Conservation (phyloP, 1,140 invertebrate species). For the Aphidius gifuensis region DNA sequence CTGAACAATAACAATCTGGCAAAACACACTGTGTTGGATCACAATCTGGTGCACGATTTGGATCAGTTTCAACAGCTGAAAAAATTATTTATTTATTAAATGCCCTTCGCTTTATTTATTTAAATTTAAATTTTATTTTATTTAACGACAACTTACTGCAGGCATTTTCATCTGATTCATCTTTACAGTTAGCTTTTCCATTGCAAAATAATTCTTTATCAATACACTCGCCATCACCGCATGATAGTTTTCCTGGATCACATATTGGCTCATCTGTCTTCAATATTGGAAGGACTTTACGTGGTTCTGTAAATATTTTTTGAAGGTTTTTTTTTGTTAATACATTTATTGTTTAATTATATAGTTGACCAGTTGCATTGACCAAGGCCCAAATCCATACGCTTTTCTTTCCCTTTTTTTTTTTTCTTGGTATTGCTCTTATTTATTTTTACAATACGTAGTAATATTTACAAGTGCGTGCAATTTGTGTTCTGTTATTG, state of each 20-base stretch:
- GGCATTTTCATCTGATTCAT: slow-evolving; percentile 92
- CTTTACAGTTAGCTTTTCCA: slow-evolving; percentile 86
- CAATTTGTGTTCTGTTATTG: slow-evolving; percentile 4
- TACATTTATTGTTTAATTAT: neutral
- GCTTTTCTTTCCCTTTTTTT: slow-evolving; percentile 22
- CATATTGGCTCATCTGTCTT: slow-evolving; percentile 90
- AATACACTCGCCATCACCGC: slow-evolving; percentile 85
- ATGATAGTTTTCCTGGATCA: slow-evolving; percentile 81
- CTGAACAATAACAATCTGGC: slow-evolving; percentile 91
- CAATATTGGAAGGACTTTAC: slow-evolving; percentile 81
- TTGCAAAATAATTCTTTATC: slow-evolving; percentile 91
- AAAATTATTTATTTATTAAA: slow-evolving; percentile 18
- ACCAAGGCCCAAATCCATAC: slow-evolving; percentile 30
- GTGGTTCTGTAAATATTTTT: slow-evolving; percentile 68
- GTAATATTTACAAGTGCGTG: slow-evolving; percentile 1
- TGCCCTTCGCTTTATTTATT: slow-evolving; percentile 8
- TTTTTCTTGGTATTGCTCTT: neutral
- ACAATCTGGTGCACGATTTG: slow-evolving; percentile 85
- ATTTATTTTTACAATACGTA: slow-evolving; percentile 3
- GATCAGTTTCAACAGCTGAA: slow-evolving; percentile 81
- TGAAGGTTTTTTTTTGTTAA: neutral
- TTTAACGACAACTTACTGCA: slow-evolving; percentile 72
- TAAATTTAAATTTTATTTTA: slow-evolving; percentile 7
- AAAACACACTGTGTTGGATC: slow-evolving; percentile 83
- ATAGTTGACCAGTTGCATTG: slow-evolving; percentile 17